Base-by-base conservation (phyloP, 37 sponge, comb jelly and placozoan genomes). In the Cladorhizidae sp. region DNA sequence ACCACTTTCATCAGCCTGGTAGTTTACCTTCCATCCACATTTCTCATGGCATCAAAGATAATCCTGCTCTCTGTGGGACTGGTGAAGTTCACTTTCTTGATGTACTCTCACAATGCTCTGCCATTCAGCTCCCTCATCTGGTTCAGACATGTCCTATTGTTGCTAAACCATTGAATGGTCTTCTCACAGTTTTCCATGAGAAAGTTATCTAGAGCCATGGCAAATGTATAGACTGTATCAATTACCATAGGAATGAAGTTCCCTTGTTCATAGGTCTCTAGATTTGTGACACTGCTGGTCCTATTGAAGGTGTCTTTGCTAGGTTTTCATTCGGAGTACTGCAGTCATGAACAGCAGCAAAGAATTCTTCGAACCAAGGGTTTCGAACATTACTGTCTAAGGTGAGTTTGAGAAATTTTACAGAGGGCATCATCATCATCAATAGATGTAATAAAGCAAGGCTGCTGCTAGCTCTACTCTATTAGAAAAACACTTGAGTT, bases 141-240 rank as follows among this genome's bases (percentile, higher is more conserved):
- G 6, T 86, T 86, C 18, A 7, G 32, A 40, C 95, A 95, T 1
- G 57, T 79, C 36, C 43, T 67, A 40, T 65, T 75, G 26, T 50
- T 23, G 14, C 74, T 73, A 65, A 75, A 41, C 84, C 89, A 84
- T 17, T 35, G 23, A 33, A 74, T 33, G 21, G 76, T 78, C 25
- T 70, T 18, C 17, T 84, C 61, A 61, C 95, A 95, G 70, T 91
- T 92, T 33, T 83, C 86, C 29, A 67, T 52, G 1, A 95, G 74
- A 41, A 94, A 86, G 50, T 68, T 80, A 23, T 91, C 72, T 1
- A 95, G 70, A 32, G 98, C 95, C 54, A 74, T 40, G 7, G 95
- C 98, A 69, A 70, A 72, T 1, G 85, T 82, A 67, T 89, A 83
- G 0, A 95, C 93, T 65, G 98, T 93, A 82, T 97, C 98, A 20